These are phyloP conservation scores for Habropoda laboriosa DNA, from an alignment of 1,140 invertebrate genomes.

Conservation along the genomic window DNA sequence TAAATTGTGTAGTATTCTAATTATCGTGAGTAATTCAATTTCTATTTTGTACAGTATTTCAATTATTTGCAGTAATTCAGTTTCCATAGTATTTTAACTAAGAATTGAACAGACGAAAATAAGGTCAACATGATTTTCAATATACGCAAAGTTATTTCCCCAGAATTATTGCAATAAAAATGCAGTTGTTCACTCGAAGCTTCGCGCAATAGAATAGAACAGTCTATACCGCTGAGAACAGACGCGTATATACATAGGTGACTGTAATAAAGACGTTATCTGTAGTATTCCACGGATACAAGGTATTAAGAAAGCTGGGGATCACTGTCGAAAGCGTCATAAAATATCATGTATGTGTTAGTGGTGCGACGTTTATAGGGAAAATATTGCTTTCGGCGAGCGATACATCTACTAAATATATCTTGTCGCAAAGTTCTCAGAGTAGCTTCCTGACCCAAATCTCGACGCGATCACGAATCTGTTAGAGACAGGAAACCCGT, in stretches of 20 bases:
- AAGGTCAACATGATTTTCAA: no score
- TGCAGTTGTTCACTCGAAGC: no score
- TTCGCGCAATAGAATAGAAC: no score
- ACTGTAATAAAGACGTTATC: not conserved
- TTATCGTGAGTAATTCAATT: no score
- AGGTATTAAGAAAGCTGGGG: not conserved
- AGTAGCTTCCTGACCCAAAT: constrained; percentile 57
- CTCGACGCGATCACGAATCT: constrained; percentile 43
- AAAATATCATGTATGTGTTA: not conserved
- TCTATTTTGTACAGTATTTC: no score
- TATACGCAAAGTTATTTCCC: no score
- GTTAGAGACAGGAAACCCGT: constrained; percentile 31
- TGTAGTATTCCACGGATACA: no score
- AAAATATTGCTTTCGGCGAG: constrained; percentile 12
- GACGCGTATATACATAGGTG: not conserved
- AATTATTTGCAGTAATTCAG: no score
- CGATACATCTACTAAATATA: constrained; percentile 45
- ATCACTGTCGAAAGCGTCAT: not conserved
- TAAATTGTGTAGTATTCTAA: no score
- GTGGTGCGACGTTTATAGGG: constrained; percentile 28
- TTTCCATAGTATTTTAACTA: no score
- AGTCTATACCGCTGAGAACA: not conserved
- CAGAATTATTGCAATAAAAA: no score
- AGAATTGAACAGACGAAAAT: no score
- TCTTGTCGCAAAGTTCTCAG: constrained; percentile 37